These are phyloP conservation scores for Apaloderma vittatum DNA, from an alignment of 2,113 vertebrate species.

Conservation along the genomic window DNA sequence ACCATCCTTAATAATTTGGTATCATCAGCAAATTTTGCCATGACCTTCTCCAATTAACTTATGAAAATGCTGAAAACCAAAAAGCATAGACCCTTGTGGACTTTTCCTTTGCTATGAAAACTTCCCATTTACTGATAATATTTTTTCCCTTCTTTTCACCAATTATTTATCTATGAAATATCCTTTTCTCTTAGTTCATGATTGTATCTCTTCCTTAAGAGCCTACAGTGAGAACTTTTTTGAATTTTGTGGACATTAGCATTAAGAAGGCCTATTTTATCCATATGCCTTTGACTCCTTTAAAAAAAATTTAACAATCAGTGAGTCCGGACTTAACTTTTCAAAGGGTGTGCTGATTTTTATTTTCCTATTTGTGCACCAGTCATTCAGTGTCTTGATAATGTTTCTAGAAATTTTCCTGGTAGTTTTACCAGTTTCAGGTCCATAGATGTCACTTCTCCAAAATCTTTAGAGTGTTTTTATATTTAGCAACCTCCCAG, in stretches of 20 bases:
- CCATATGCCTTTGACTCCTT: neutral
- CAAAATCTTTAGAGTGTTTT: neutral
- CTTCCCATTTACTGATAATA: accelerated
- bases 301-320: neutral
- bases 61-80: neutral
- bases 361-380: neutral
- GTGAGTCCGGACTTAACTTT: neutral
- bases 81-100: neutral
- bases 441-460: neutral
- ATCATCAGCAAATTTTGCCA: neutral
- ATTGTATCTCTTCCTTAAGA: neutral
- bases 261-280: neutral
- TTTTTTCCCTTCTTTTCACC: neutral
- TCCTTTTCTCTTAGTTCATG: neutral
- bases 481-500: neutral
- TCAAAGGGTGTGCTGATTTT: neutral
- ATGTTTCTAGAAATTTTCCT: neutral
- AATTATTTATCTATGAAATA: neutral
- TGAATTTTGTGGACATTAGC: neutral
- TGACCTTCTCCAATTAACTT: neutral
- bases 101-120: neutral
- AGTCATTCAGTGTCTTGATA: neutral
- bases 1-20: neutral
- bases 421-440: neutral
- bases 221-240: neutral